Evolutionary conservation across 2,113 vertebrate species (phyloP).

Genomic region (Gavialis gangeticus): DNA sequence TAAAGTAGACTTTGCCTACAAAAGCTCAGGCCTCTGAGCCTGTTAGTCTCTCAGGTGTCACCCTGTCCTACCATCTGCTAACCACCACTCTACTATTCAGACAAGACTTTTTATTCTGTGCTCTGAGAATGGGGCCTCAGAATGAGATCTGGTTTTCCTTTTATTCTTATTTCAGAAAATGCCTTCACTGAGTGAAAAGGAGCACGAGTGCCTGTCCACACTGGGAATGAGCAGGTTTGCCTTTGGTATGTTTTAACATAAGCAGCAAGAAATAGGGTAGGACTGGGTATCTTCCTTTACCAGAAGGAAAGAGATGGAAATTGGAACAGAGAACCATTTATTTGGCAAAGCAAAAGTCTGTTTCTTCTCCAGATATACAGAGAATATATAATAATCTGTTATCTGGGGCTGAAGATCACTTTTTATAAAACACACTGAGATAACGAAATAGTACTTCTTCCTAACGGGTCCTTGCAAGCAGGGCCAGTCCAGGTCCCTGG

Average conservation of each 20-base stretch:
- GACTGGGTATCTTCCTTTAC: background rate
- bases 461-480: conserved; percentile 13
- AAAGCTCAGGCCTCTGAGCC: no score
- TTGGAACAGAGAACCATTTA: background rate
- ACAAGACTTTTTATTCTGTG: background rate
- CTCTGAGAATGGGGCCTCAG: background rate
- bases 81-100: background rate
- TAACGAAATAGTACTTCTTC: background rate
- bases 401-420: background rate
- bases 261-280: background rate
- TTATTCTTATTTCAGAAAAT: background rate
- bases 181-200: background rate
- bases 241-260: background rate
- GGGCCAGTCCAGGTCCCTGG: background rate
- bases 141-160: background rate
- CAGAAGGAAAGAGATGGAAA: background rate
- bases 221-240: background rate
- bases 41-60: no score
- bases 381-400: background rate
- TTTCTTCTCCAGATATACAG: background rate
- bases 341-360: background rate
- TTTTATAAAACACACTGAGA: background rate
- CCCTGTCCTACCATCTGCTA: no score
- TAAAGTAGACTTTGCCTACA: no score
- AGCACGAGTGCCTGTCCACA: background rate